Evolutionary conservation across 2,113 vertebrate genomes (phyloP), one percentile per base, ranked within the genome.

Genomic region (Psittacus erithacus): DNA sequence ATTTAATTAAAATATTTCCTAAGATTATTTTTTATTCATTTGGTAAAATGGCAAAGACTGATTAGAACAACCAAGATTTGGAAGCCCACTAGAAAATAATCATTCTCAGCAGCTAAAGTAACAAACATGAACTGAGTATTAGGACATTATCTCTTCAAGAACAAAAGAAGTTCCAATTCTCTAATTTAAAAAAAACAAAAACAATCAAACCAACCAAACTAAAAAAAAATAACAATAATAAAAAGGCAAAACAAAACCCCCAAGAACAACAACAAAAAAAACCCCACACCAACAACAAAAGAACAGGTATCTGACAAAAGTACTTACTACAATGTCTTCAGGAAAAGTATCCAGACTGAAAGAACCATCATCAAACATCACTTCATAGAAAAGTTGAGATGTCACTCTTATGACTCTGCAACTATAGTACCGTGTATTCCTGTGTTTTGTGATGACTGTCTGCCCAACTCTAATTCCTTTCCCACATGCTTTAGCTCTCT

Each of bases 341-440:
- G 99, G 99, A 96, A 99, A 99, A 22, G 99, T 99, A 93, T 99
- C 99, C 84, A 98, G 98, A 97, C 99, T 99, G 97, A 99, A 99
- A 64, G 99, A 99, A 81, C 99, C 99, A 64, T 99, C 99, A 73
- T 99, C 99, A 93, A 99, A 99, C 98, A 99, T 97, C 87, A 99
- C 98, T 98, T 99, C 99, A 80, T 99, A 99, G 98, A 99, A 99
- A 83, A 97, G 98, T 86, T 99, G 99, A n/a, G 99, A 98, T 11
- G 97, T 99, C 92, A 99, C 97, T 83, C 98, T 98, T 2, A 98
- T 98, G 92, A 99, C 98, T 96, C 98, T 98, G 96, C 99, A 99
- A 94, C 98, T 99, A 96, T 99, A 99, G 95, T 99, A 99, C 25
- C 99, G 98, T 35, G 99, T 98, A 92, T 99, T 99, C 87, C 98